Evolutionary conservation across 2,888 invertebrate genomes (phyloP), one percentile per base, ranked within the genome.

Genomic region (Sphaerophoria rueppellii): DNA sequence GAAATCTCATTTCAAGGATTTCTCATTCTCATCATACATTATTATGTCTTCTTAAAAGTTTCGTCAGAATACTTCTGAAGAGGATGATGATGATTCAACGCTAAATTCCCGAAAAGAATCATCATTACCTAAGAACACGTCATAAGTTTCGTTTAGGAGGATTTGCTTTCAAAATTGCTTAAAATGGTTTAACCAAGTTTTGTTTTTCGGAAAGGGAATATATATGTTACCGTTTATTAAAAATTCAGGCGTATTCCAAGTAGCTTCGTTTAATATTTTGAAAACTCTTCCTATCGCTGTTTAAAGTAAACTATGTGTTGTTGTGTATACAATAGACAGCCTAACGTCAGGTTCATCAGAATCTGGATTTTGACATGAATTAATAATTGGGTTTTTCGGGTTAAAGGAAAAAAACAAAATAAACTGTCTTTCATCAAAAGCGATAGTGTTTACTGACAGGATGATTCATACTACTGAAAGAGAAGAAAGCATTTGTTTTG

Each of bases 81-180:
- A 50, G 7, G 6, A 9, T 9, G 61, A 61, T 7, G 50, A 65
- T 65, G 48, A 65, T 65, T 65, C 65, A 65, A 11, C 14, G 43
- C 50, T 65, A 6, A 65, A 65, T 50, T 48, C 37, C 50, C 50
- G 14, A 35, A 16, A 35, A 16, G 50, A 50, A 35, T 37, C 40
- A 60, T 50, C 11, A 50, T 65, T 50, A 65, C 35, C 35, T 35
- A 35, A 50, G 46, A 65, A 65, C 65, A 65, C 65, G 65, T 65
- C 65, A 65, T 50, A 65, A 35, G 65, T 34, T 35, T 34, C 50
- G 40, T 60, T 50, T 37, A 6, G 35, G 35, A 50, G 50, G 50
- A 48, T 65, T 65, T 65, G 35, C 6, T 35, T 32, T n/a, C 9
- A 7, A 40, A 7, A 9, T 40, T 40, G 9, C 57, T 35, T 24